phyloP scores from a whole-genome alignment of 2,888 invertebrate species.

The Tineola bisselliella region DNA sequence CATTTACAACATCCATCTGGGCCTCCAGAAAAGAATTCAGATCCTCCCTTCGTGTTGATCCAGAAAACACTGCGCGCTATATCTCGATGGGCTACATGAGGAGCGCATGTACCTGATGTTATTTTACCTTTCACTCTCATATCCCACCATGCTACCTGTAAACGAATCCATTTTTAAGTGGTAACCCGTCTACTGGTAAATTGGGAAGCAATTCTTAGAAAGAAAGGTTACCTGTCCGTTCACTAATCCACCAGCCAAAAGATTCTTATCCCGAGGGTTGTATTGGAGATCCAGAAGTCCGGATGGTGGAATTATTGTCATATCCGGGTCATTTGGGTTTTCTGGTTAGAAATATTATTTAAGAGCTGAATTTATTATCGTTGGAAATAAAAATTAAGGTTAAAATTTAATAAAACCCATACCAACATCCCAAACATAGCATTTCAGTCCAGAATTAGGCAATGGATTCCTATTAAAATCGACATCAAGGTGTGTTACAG shows the following conservation, averaged over 20 bases:
- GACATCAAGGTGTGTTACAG: slow-evolving; percentile 82
- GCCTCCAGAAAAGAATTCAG: slow-evolving; percentile 91
- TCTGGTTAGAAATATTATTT: slow-evolving; percentile 47
- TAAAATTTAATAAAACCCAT: slow-evolving; percentile 15
- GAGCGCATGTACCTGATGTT: slow-evolving; percentile 75
- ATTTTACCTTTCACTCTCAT: slow-evolving; percentile 75
- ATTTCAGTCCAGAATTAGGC: slow-evolving; percentile 37
- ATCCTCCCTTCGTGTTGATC: slow-evolving; percentile 91
- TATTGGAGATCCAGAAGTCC: slow-evolving; percentile 83
- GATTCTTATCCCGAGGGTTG: slow-evolving; percentile 79
- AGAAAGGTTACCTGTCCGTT: slow-evolving; percentile 70
- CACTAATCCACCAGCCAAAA: slow-evolving; percentile 74
- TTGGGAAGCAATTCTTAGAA: background rate
- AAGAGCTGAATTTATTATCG: background rate
- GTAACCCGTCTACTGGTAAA: no score
- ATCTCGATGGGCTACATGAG: slow-evolving; percentile 87
- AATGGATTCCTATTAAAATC: slow-evolving; percentile 72
- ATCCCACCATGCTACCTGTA: slow-evolving; percentile 76
- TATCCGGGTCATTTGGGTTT: slow-evolving; percentile 80
- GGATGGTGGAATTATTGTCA: slow-evolving; percentile 73
- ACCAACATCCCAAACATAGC: slow-evolving; percentile 90
- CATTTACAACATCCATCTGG: slow-evolving; percentile 88
- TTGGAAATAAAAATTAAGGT: slow-evolving; percentile 15
- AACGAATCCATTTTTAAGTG: no score
- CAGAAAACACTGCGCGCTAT: slow-evolving; percentile 85